Conservation (phyloP, 1,140 invertebrate genomes). For the Philopotamus ludificatus region DNA sequence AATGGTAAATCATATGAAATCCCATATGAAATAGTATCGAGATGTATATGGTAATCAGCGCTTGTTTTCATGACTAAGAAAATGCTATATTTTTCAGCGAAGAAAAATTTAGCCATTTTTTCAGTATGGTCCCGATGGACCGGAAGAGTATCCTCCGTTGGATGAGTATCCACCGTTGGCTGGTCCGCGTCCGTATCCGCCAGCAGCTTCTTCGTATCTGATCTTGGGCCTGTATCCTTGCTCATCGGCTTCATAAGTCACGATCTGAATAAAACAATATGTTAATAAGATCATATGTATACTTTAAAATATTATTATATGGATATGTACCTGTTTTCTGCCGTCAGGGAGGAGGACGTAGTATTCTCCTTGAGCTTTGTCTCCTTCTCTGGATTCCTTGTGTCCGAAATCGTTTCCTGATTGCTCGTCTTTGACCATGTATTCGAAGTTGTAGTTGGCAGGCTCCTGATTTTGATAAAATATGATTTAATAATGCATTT, state of each 20-base stretch:
- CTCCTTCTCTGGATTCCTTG: conserved; percentile 67
- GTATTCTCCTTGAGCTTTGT: conserved; percentile 67
- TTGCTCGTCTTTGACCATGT: conserved; percentile 67
- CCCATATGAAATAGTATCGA: too few relatives aligned
- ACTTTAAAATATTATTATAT: not conserved
- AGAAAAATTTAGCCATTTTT: too few relatives aligned
- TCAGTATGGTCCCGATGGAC: conserved; percentile 33
- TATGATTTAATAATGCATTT: conserved; percentile 8
- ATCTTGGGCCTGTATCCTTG: conserved; percentile 76
- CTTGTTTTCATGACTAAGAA: too few relatives aligned
- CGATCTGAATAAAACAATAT: conserved; percentile 53
- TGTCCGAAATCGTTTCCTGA: conserved; percentile 73
- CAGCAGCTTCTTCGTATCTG: conserved; percentile 64
- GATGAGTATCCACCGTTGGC: conserved; percentile 23
- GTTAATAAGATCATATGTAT: not conserved
- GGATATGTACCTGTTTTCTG: conserved; percentile 61
- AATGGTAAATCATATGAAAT: too few relatives aligned
- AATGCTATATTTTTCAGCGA: too few relatives aligned
- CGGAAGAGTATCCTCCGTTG: conserved; percentile 29
- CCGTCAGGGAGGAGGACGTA: conserved; percentile 75
- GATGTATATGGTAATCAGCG: too few relatives aligned
- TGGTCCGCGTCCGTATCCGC: conserved; percentile 47
- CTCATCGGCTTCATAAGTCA: conserved; percentile 75
- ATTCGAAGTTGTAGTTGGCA: conserved; percentile 74
- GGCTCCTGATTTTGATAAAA: conserved; percentile 50